A percentile compares a stretch with the other conserved stretches of the same genome.
Evolutionary conservation across 2,797 vertebrate genomes (phyloP).

Genomic region (Cirrhinus mrigala): DNA sequence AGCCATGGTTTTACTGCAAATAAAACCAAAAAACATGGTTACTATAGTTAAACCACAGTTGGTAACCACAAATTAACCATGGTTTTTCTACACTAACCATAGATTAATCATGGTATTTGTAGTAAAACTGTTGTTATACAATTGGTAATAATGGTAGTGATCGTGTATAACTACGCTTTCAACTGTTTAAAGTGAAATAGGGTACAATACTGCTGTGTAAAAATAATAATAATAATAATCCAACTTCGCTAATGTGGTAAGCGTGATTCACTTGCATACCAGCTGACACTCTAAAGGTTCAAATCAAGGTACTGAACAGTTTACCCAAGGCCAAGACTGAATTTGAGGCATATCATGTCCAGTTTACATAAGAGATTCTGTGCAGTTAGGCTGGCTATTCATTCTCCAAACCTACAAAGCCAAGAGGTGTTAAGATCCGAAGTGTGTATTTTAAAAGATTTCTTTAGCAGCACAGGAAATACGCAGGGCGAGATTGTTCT

Average conservation of each 20-base stretch:
- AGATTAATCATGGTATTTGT: too few relatives aligned
- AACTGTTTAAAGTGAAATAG: background rate
- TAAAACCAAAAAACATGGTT: too few relatives aligned
- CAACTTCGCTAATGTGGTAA: background rate
- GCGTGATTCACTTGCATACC: background rate
- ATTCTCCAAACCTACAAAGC: background rate
- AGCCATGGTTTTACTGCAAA: too few relatives aligned
- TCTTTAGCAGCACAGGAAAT: background rate
- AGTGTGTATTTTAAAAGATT: background rate
- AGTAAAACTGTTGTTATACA: too few relatives aligned
- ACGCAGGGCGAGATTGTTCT: background rate
- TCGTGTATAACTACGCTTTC: background rate
- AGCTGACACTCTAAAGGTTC: background rate
- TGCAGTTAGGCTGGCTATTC: background rate
- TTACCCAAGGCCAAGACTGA: background rate
- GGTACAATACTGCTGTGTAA: background rate
- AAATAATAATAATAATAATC: background rate
- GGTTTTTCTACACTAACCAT: too few relatives aligned
- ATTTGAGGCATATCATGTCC: background rate
- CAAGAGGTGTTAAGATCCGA: slow-evolving; percentile 7
- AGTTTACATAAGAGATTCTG: slow-evolving; percentile 1
- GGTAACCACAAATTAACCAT: too few relatives aligned
- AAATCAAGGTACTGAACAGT: background rate
- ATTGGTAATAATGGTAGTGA: too few relatives aligned
- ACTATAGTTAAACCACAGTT: too few relatives aligned